Evolutionary conservation across 2,888 invertebrate species (phyloP).

Genomic region (Hypomecis atomaria): DNA sequence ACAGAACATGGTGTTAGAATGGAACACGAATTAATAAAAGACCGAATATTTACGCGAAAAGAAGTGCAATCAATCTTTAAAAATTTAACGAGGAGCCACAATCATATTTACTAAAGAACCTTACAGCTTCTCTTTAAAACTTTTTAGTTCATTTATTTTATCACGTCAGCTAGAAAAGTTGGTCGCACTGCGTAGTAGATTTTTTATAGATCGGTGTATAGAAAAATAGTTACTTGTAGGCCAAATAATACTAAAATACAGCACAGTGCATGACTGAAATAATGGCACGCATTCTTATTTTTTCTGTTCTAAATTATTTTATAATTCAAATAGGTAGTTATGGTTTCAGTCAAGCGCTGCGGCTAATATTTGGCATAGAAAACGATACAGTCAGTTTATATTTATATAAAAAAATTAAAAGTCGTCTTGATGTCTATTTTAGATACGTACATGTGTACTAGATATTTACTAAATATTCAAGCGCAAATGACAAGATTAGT

Average conservation of each 20-base stretch:
- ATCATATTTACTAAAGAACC: not conserved
- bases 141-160: not conserved
- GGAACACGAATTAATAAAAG: constrained; percentile 6
- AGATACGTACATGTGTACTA: constrained; percentile 55
- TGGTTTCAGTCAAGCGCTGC: constrained; percentile 8
- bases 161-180: not conserved
- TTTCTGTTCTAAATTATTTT: not conserved
- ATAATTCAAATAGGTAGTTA: not conserved
- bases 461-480: constrained; percentile 45
- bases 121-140: not conserved
- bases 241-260: not conserved
- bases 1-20: constrained; percentile 5
- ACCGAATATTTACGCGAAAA: constrained; percentile 10
- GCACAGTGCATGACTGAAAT: constrained; percentile 12
- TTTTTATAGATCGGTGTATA: constrained; percentile 15
- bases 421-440: constrained; percentile 54
- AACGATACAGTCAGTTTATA: constrained; percentile 15
- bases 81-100: not conserved
- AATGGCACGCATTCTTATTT: constrained; percentile 6
- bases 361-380: constrained; percentile 5
- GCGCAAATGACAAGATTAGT: constrained; percentile 54
- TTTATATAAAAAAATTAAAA: constrained; percentile 23
- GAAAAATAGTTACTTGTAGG: constrained; percentile 3
- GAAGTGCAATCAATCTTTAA: not conserved
- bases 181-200: not conserved